Base-by-base conservation (phyloP, 1,140 invertebrate genomes). In the Pteromalus puparum region DNA sequence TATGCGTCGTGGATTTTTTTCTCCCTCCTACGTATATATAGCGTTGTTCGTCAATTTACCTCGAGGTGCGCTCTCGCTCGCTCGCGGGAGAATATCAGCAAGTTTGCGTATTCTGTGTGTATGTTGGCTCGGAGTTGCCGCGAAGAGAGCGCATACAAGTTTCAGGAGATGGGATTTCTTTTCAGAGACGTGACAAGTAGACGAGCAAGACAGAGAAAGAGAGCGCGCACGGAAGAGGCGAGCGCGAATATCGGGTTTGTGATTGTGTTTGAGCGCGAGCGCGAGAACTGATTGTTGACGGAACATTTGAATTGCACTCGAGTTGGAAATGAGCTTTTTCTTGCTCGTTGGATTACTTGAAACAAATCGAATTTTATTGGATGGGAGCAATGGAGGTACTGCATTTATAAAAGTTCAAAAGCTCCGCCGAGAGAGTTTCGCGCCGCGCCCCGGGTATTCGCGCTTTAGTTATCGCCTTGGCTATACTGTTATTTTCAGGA, bases 251-350 rank as follows among this genome's bases (percentile, higher is more conserved):
- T 78, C 30, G 67, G 46, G 21, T 67, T 30, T 74, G 77, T 75
- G 48, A 84, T 81, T 84, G 83, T 68, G 42, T 80, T 84, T 67
- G 72, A 53, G 72, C 68, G 13, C 7, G 12, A n/a, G 72, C 26
- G 81, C 28, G n/a, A 68, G 38, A 77, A 83, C 74, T 70, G 67
- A 83, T 73, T 73, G 82, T 83, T 83, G 65, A 84, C 74, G 65
- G 12, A 81, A n/a, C 65, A 81, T 81, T 85, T 85, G 73, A 85
- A 85, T 77, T 70, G 28, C 78, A 78, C 73, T 85, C 28, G 30
- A 81, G 79, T 28, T 82, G 74, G 42, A 81, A 85, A 81, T 72
- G 73, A 85, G 73, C 79, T 81, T 81, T 81, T 77, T 72, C 77
- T 75, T 42, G 0, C n/a, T 4, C 61, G 42, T 34, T 24, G 38